These are phyloP conservation scores for Oostethus manadensis DNA, from an alignment of 2,113 vertebrate genomes.

Conservation along the genomic window DNA sequence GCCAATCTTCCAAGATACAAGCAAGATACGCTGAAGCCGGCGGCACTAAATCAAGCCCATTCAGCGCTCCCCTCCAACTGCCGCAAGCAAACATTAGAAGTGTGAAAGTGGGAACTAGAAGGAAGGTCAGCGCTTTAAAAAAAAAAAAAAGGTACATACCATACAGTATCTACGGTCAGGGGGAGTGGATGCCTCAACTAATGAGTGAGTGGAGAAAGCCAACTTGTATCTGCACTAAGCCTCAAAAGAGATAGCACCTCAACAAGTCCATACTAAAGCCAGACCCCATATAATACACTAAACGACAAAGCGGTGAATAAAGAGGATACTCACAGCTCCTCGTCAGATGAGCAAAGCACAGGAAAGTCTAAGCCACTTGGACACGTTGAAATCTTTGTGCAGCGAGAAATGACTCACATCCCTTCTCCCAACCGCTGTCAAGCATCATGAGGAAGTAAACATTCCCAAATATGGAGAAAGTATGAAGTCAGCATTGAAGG, in stretches of 20 bases:
- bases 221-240: too few species aligned
- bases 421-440: conserved; percentile 77
- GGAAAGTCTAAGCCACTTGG: conserved; percentile 42
- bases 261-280: background rate
- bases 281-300: background rate
- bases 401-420: conserved; percentile 73
- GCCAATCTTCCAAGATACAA: too few species aligned
- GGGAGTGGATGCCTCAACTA: too few species aligned
- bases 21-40: too few species aligned
- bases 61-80: conserved; percentile 20
- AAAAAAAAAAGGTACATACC: conserved; percentile 14
- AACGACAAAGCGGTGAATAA: background rate
- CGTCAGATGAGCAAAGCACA: conserved; percentile 39
- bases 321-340: conserved; percentile 67
- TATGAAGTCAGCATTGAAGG: conserved; percentile 80
- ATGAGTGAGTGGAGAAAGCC: too few species aligned
- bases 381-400: conserved; percentile 61
- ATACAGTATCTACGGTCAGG: conserved; percentile 22
- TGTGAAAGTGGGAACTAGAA: conserved; percentile 38
- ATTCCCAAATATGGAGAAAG: conserved; percentile 99
- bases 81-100: conserved; percentile 30
- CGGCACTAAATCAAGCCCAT: too few species aligned
- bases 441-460: conserved; percentile 93
- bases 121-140: conserved; percentile 45
- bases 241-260: too few species aligned